Base-by-base conservation (phyloP, 2,113 vertebrate species). In the Passer montanus region DNA sequence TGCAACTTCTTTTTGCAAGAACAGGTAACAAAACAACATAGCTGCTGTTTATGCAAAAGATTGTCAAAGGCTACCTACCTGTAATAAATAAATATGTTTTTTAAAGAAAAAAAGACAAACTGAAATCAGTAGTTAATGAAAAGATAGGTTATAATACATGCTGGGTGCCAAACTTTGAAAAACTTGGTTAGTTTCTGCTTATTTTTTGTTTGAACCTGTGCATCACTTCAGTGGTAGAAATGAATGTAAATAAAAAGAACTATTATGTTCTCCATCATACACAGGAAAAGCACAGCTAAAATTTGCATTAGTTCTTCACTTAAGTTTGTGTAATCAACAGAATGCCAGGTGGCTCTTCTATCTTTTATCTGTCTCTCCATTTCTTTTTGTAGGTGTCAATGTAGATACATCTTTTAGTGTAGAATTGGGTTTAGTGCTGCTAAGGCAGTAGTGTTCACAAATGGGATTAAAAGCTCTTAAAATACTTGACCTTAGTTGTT, bases 1-100 rank as follows among this genome's bases (percentile, higher is more conserved):
- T 99, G 10, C 99, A 99, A 37, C 97, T 99, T 56, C 98, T 99
- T 19, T 99, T 99, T 97, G 98, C 98, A 98, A 99, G 98, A 97
- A 97, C 98, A 98, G 99, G 99, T 99, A 98, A 90, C 9, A n/a
- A 63, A 84, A 15, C 31, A 43, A 28, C 18, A 3, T 22, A 44
- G 4, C 39, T 90, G 7, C 21, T 72, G 3, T 63, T 75, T 59
- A 37, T 10, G 76, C 31, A 50, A 55, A 66, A 37, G 39, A 12
- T 6, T 41, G 18, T 26, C 50, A 22, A 47, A 53, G 39, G 37
- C 52, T 68, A 14, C 28, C 7, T 81, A 22, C 15, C 11, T 70
- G 12, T 82, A 39, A 35, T 31, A 86, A 43, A 23, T 9, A 24
- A 49, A 37, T 1, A 37, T 1, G 1, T 20, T 46, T 46, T 39